Evolutionary conservation across 2,888 invertebrate species (phyloP), one percentile per base, ranked within the genome.

Genomic region (Rapana venosa): DNA sequence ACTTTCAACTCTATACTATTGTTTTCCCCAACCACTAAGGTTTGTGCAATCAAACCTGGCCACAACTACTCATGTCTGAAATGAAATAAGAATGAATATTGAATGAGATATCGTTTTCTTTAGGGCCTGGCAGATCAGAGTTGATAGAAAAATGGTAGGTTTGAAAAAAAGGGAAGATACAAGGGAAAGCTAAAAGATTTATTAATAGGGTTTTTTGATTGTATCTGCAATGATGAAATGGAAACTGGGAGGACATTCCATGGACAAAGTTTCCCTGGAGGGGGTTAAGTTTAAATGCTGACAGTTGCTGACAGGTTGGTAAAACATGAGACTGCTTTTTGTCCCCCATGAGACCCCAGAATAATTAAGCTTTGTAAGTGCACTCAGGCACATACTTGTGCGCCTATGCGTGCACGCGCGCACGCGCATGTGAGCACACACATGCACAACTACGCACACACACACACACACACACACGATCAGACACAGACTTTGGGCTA

Each of bases 21-120:
- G 47, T 8, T 47, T 47, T 47, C 8, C n/a, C 47, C 47, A 47
- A 47, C 47, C 47, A 47, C 47, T 47, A 47, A 5, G 47, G 47
- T 47, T 47, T 8, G 47, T 47, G 47, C 47, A 47, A 47, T 47
- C 47, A 47, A n/a, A 8, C 47, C 74, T 22, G 26, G n/a, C 11
- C 74, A 11, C n/a, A 26, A 8, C 4, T 61, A 30, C n/a, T 74
- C 74, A 74, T 26, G 70, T 11, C 70, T n/a, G n/a, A 26, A 74
- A 11, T n/a, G 74, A 26, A 74, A 74, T 74, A n/a, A n/a, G n/a
- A n/a, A 74, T 74, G n/a, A 74, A 74, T 74, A 74, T 74, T 74
- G 74, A 74, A 74, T 74, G 74, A 61, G 26, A 74, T 74, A 74
- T n/a, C n/a, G 74, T 74, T 74, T 74, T 74, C 74, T n/a, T n/a